Evolutionary conservation across 2,797 vertebrate species (phyloP), one percentile per base, ranked within the genome.

Genomic region (Cossypha dichroa): DNA sequence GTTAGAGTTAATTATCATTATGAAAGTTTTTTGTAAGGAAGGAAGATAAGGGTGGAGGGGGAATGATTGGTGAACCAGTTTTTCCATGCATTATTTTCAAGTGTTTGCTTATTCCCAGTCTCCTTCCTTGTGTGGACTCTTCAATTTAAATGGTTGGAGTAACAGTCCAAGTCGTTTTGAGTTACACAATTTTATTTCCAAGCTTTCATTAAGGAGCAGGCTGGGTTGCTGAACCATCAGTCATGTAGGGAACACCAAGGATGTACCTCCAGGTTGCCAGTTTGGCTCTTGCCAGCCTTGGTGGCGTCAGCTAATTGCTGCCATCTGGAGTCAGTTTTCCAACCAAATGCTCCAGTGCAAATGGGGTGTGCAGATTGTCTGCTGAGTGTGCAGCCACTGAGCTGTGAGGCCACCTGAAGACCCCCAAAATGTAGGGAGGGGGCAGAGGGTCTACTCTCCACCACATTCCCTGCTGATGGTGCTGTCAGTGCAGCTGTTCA

Each of bases 261-360:
- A 33, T 34, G 58, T 73, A 33, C 33, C 54, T 91, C 19, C 40
- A 64, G 46, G 68, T 91, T 91, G 56, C 88, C 84, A 76, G 34
- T 89, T 93, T 77, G 78, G 56, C 75, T 92, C 60, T 87, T 93
- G 84, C 91, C 87, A 90, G 60, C 81, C 68, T 78, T n/a, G 40
- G 33, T 81, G 58, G 68, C 68, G 75, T 93, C 84, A 93, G 84
- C 68, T 94, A 87, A 91, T 94, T 93, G 85, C 75, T 77, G 55
- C 94, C 95, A 93, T 94, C 94, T 94, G 94, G 94, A 95, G 49
- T 41, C 68, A 60, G 33, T 43, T 93, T 93, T 93, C 70, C 56
- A 77, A 31, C 81, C 68, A 62, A n/a, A 19, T 0, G 0, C 81
- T 94, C 51, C 46, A 54, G 48, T 56, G 36, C 43, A 20, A 63